phyloP scores from a whole-genome alignment of 2,888 invertebrate genomes.

The Volucella inanis region DNA sequence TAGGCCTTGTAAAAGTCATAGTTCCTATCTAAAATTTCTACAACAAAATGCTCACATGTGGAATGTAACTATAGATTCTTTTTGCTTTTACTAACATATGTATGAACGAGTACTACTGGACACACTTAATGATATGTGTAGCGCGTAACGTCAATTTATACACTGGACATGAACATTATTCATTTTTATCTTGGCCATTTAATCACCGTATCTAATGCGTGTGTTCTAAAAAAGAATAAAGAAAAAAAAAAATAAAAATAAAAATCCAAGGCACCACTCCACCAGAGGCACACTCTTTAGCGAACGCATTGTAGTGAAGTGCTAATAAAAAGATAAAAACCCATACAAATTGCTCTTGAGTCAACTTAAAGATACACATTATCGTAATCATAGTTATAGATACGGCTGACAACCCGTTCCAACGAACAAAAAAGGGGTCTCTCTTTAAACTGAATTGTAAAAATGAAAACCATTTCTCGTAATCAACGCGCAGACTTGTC shows the following conservation, averaged over 20 bases:
- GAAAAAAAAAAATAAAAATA: constrained; percentile 19
- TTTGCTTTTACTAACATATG: constrained; percentile 20
- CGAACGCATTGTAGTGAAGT: constrained; percentile 57
- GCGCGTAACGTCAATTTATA: constrained; percentile 47
- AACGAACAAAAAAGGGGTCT: neutral
- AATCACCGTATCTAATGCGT: constrained; percentile 69
- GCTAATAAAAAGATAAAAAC: constrained; percentile 57
- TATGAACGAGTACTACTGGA: constrained; percentile 24
- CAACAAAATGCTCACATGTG: constrained; percentile 8
- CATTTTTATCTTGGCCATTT: constrained; percentile 69
- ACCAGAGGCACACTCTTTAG: constrained; percentile 42
- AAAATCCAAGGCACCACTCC: no score
- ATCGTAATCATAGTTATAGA: neutral
- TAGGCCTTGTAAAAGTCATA: constrained; percentile 3
- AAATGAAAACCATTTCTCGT: constrained; percentile 48
- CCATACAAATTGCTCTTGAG: constrained; percentile 63
- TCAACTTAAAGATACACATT: constrained; percentile 4
- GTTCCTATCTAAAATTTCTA: constrained; percentile 2
- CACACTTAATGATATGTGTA: constrained; percentile 28
- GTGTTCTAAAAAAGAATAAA: constrained; percentile 29
- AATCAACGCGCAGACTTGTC: constrained; percentile 60
- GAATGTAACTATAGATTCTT: constrained; percentile 33
- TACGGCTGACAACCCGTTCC: neutral
- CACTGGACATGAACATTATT: constrained; percentile 56
- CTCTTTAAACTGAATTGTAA: neutral